Conservation (phyloP, 2,113 vertebrate genomes). For the Muntiacus reevesi region DNA sequence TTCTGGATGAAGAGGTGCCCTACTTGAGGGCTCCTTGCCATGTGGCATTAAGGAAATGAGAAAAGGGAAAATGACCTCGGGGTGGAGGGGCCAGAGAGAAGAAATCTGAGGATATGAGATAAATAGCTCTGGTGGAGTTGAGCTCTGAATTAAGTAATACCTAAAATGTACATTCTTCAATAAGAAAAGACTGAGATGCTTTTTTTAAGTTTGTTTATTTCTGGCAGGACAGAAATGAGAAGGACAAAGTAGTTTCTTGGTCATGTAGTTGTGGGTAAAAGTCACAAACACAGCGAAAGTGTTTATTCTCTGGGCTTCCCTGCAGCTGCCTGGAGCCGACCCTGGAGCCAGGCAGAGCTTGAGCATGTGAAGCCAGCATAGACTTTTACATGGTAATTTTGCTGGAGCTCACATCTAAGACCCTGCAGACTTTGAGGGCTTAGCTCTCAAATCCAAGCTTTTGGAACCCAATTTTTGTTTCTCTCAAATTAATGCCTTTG, state of each 20-base stretch:
- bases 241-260: background rate
- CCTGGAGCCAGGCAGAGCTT: background rate
- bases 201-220: background rate
- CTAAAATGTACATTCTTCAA: background rate
- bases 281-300: background rate
- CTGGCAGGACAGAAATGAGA: background rate
- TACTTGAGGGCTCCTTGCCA: background rate
- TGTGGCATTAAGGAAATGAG: background rate
- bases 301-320: background rate
- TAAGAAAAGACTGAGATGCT: background rate
- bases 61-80: background rate
- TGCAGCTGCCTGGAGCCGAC: background rate
- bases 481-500: conserved; percentile 13
- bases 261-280: too few relatives aligned
- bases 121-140: background rate
- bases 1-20: background rate
- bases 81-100: accelerated
- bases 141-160: background rate
- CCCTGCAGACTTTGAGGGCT: background rate
- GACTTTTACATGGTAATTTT: background rate
- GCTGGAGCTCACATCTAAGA: background rate
- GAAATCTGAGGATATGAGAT: background rate
- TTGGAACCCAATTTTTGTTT: conserved; percentile 27
- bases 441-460: conserved; percentile 25
- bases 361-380: background rate